Evolutionary conservation across 2,888 invertebrate species (phyloP).

Genomic region (Oeneis ivallda): DNA sequence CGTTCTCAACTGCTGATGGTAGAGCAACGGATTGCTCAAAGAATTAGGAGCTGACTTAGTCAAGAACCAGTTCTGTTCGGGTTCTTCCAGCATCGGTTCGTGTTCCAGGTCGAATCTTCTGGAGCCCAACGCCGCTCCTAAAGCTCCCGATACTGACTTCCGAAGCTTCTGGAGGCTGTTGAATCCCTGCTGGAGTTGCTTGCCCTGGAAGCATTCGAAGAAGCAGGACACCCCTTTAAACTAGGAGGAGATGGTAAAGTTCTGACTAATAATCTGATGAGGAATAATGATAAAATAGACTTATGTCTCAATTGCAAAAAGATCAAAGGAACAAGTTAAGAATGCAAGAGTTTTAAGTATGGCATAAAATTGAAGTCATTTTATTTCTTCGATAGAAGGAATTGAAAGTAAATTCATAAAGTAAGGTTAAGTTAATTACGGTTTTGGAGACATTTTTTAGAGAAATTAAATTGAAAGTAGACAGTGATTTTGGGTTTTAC

Average conservation of each 20-base stretch:
- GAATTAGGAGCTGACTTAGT: conserved; percentile 91
- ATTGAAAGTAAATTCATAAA: background rate
- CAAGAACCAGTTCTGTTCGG: conserved; percentile 88
- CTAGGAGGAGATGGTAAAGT: conserved; percentile 60
- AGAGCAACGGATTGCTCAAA: conserved; percentile 83
- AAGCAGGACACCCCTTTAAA: conserved; percentile 80
- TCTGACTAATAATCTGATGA: conserved; percentile 57
- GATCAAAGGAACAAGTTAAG: conserved; percentile 21
- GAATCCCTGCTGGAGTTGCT: conserved; percentile 79
- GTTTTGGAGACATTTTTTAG: background rate
- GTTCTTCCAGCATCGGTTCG: conserved; percentile 74
- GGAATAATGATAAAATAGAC: conserved; percentile 65
- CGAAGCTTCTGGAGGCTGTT: conserved; percentile 87
- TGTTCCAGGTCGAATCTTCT: conserved; percentile 77
- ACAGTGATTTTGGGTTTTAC: background rate
- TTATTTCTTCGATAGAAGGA: background rate
- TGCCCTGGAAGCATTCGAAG: conserved; percentile 79
- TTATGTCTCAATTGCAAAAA: conserved; percentile 17
- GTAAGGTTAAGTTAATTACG: background rate
- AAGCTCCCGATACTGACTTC: conserved; percentile 85
- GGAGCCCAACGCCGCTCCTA: conserved; percentile 77
- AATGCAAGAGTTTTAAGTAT: conserved; percentile 5
- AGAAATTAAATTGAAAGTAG: background rate
- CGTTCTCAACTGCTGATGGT: conserved; percentile 57
- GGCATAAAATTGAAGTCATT: background rate